Conservation (phyloP, 2,888 invertebrate genomes). For the Ferdinandea cuprea region DNA sequence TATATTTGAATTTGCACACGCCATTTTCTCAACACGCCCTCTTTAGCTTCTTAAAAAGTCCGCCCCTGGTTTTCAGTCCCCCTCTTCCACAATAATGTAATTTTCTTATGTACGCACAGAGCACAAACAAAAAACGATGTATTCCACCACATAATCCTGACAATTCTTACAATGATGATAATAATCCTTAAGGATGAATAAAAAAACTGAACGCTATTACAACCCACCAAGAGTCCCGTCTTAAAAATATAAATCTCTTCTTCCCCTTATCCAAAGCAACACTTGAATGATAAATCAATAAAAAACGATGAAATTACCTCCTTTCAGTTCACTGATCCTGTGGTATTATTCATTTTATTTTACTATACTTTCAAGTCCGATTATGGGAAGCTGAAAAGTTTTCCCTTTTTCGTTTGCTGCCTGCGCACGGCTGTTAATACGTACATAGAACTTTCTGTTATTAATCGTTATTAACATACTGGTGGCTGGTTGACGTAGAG, state of each 20-base stretch:
- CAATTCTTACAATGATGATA: constrained; percentile 15
- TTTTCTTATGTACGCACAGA: background rate
- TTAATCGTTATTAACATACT: constrained; percentile 58
- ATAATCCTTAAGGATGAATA: constrained; percentile 3
- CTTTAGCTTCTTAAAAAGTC: no score
- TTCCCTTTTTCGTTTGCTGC: constrained; percentile 22
- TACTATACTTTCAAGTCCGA: background rate
- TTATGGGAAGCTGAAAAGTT: constrained; percentile 20
- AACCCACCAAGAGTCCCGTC: no score
- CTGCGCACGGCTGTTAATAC: no score
- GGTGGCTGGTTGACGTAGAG: constrained; percentile 12
- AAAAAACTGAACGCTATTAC: background rate
- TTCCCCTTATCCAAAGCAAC: background rate
- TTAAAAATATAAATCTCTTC: no score
- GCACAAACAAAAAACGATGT: background rate
- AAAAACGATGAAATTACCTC: constrained; percentile 8
- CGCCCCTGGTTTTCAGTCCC: background rate
- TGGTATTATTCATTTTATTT: constrained; percentile 1
- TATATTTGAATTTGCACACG: no score
- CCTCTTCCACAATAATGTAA: background rate
- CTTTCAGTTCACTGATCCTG: constrained; percentile 19
- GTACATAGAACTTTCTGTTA: constrained; percentile 36
- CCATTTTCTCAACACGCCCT: no score
- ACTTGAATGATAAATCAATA: constrained; percentile 52
- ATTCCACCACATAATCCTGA: constrained; percentile 2